A percentile compares a stretch with the other conserved stretches of the same genome.
Evolutionary conservation across 2,797 vertebrate genomes (phyloP).

Genomic region (Diplodus puntazzo): DNA sequence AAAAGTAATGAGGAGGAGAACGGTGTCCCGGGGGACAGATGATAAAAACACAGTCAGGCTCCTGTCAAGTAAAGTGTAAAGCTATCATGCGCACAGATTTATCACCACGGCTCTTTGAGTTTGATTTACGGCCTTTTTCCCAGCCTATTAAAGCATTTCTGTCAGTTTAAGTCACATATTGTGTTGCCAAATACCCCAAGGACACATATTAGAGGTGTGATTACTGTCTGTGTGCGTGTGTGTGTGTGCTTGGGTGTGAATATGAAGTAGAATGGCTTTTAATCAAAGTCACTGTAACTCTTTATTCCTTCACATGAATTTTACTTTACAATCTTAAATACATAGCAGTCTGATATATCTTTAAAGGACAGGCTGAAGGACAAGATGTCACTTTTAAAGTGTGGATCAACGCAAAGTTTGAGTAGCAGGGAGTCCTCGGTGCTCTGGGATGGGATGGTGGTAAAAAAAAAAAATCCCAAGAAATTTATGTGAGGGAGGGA

Average conservation of each 20-base stretch:
- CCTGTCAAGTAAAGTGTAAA: conserved; percentile 45
- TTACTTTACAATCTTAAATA: background rate
- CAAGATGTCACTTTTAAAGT: background rate
- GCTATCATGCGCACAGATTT: background rate
- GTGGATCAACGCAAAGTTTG: background rate
- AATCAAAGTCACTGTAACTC: background rate
- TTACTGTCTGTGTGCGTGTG: background rate
- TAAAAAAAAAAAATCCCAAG: conserved; percentile 36
- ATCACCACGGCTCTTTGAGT: background rate
- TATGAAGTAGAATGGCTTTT: background rate
- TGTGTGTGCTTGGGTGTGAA: background rate
- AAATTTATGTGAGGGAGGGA: conserved; percentile 42
- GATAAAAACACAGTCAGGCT: conserved; percentile 45
- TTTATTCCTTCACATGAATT: background rate
- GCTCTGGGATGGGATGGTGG: conserved; percentile 76
- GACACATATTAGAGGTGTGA: background rate
- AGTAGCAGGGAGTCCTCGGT: conserved; percentile 65
- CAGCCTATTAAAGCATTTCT: conserved; percentile 1
- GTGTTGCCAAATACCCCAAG: conserved; percentile 7
- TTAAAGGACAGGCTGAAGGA: background rate
- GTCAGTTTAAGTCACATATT: background rate
- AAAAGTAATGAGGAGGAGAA: conserved; percentile 32
- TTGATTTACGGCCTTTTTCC: conserved; percentile 19
- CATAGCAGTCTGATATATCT: background rate
- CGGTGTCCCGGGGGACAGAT: conserved; percentile 2